Base-by-base conservation (phyloP, 2,888 invertebrate species). In the Hipparchia sbordonii region DNA sequence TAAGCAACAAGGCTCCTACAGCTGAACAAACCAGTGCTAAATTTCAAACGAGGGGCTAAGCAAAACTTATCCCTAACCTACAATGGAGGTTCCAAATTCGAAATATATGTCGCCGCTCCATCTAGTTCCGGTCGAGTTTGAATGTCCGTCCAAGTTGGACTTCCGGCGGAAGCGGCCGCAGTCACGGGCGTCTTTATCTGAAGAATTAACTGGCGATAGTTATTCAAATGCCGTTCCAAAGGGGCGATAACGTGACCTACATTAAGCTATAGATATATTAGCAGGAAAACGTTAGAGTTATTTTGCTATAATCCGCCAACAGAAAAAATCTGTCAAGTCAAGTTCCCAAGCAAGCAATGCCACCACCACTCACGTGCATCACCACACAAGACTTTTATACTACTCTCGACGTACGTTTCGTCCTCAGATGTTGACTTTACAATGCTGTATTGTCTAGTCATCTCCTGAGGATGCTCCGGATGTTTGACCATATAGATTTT, bases 31-130 rank as follows among this genome's bases (percentile, higher is more conserved):
- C 59, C 68, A 51, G 59, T 48, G 51, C 67, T 48, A 45, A 74
- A 65, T 71, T 63, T 12, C 12, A 67, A 63, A 57, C 52, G 61
- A 54, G 39, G 51, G 46, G 51, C 68, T 65, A 65, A 48, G 51
- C 66, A 60, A 70, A 76, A 76, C 74, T 76, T 70, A 74, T 76
- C 72, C 73, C 68, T 76, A 74, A 74, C 72, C 74, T 74, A 76
- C 76, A 76, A 76, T 76, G 71, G 76, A 74, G 76, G 84, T 88
- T 90, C 88, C 81, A 92, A 93, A 92, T 93, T 92, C 87, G 85
- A 93, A 93, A 93, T 93, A 90, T 93, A 92, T 93, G 93, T 93
- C 90, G 89, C 86, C 87, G 86, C 87, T 90, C 91, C 87, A 89
- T 88, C 88, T 80, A 91, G 84, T 92, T 93, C 93, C 93, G 92